Evolutionary conservation across 2,113 vertebrate genomes (phyloP).

Genomic region (Chaetura pelagica): DNA sequence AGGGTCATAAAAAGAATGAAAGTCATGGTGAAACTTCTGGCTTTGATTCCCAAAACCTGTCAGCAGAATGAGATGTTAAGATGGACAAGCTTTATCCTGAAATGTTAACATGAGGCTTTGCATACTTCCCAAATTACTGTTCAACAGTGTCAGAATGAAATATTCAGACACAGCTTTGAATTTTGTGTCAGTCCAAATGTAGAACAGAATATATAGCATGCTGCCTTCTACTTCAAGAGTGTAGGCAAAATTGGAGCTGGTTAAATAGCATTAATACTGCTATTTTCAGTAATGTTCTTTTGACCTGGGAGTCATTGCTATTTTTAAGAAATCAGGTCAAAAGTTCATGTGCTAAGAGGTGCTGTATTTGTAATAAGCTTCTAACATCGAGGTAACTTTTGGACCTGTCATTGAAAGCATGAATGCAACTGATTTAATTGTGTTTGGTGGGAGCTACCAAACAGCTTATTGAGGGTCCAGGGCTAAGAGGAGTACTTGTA

Average conservation of each 20-base stretch:
- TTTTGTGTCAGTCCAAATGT: not conserved
- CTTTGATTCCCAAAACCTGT: not conserved
- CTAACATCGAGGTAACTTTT: not conserved
- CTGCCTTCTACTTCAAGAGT: not conserved
- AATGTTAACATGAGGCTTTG: not conserved
- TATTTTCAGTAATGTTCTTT: constrained; percentile 13
- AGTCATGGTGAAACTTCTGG: not conserved
- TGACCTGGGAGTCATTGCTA: not conserved
- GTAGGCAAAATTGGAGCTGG: not conserved
- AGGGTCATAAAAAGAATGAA: not conserved
- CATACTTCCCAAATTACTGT: not conserved
- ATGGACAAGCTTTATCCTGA: not conserved
- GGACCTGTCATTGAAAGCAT: not conserved
- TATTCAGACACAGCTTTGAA: not conserved
- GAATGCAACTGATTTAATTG: not conserved
- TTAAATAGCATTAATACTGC: not conserved
- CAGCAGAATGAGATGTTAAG: not conserved
- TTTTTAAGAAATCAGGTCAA: constrained; percentile 44
- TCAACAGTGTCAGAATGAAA: not conserved
- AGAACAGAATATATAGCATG: rapidly evolving
- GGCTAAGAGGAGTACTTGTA: not conserved
- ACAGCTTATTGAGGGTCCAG: not conserved
- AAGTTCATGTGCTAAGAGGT: constrained; percentile 31
- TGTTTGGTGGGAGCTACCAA: not conserved
- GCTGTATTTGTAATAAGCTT: not conserved